A percentile compares a stretch with the other conserved stretches of the same genome.
Conservation (phyloP, 1,140 invertebrate genomes). For the Halictus rubicundus region DNA sequence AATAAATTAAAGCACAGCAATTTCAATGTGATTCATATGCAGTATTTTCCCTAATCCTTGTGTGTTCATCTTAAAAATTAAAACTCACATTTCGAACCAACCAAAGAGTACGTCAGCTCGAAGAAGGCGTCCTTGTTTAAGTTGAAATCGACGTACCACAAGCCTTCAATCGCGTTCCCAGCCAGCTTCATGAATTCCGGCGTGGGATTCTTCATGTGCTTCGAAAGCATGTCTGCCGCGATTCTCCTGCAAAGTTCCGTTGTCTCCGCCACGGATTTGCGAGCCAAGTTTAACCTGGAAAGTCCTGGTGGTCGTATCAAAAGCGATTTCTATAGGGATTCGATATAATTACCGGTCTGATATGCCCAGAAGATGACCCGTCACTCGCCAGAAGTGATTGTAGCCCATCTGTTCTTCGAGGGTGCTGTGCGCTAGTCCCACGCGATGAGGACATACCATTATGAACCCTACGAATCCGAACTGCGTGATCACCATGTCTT, state of each 20-base stretch:
- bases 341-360: slow-evolving; percentile 83
- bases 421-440: slow-evolving; percentile 81
- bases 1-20: no score
- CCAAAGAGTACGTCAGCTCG: slow-evolving; percentile 44
- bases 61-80: not conserved
- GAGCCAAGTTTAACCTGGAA: slow-evolving; percentile 67
- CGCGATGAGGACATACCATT: slow-evolving; percentile 82
- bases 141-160: slow-evolving; percentile 51
- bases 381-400: slow-evolving; percentile 89
- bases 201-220: slow-evolving; percentile 40
- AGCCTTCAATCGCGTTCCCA: slow-evolving; percentile 44
- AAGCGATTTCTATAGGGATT: not conserved
- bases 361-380: slow-evolving; percentile 89
- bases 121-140: slow-evolving; percentile 59
- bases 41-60: not conserved
- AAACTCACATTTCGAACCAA: slow-evolving; percentile 59
- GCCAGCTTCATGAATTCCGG: slow-evolving; percentile 35
- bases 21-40: no score
- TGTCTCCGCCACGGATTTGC: slow-evolving; percentile 64
- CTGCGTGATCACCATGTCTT: slow-evolving; percentile 90
- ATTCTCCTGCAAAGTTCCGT: slow-evolving; percentile 61
- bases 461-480: slow-evolving; percentile 90
- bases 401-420: slow-evolving; percentile 83
- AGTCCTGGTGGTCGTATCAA: not conserved
- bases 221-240: slow-evolving; percentile 34